Conservation (phyloP, 2,888 invertebrate genomes). For the Chirona hameri region DNA sequence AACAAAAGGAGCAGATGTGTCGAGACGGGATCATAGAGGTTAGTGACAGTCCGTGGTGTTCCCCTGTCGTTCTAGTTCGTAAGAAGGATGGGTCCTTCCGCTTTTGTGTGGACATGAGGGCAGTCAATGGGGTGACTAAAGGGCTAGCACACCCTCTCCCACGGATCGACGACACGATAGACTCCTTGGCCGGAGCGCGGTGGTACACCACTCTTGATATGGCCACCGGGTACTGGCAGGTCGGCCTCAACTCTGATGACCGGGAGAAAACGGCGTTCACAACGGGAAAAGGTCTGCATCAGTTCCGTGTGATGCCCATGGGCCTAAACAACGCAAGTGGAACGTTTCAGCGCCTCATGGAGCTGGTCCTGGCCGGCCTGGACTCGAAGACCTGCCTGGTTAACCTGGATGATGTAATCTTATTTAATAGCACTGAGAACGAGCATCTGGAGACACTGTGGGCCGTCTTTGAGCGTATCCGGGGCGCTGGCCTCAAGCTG, state of each 20-base stretch:
- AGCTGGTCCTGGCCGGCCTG: background rate
- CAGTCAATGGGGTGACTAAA: background rate
- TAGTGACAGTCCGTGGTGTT: background rate
- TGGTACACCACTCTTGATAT: background rate
- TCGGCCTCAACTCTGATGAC: background rate
- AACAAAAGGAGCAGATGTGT: background rate
- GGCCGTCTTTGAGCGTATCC: background rate
- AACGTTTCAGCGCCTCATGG: background rate
- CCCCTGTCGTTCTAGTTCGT: background rate
- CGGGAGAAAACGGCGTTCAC: background rate
- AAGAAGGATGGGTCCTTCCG: background rate
- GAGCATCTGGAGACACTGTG: background rate
- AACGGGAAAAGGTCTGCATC: background rate
- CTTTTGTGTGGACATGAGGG: no score
- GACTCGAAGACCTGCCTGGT: background rate
- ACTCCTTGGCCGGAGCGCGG: background rate
- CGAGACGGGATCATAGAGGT: background rate
- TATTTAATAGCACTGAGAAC: background rate
- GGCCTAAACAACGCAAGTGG: background rate
- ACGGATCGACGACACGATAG: background rate
- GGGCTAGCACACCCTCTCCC: background rate
- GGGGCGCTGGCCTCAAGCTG: background rate
- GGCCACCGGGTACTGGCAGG: background rate
- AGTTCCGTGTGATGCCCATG: background rate
- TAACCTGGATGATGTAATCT: background rate